Percentiles rank a stretch among this genome's conserved stretches.
Conservation (phyloP, 2,888 invertebrate species). For the Eutolmus rufibarbis region DNA sequence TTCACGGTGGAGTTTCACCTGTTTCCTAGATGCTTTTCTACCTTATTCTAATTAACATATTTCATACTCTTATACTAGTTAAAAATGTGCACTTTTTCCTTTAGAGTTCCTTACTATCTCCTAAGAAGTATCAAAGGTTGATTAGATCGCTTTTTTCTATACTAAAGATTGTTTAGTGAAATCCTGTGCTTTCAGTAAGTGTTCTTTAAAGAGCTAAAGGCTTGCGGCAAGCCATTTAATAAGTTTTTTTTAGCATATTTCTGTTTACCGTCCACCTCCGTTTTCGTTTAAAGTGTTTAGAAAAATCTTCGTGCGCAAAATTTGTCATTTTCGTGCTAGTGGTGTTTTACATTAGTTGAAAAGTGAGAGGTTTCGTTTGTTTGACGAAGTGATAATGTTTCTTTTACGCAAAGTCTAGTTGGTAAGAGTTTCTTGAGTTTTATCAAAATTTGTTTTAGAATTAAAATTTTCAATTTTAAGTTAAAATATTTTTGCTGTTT, state of each 20-base stretch:
- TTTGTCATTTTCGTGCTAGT: conserved; percentile 16
- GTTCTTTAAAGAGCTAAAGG: neutral
- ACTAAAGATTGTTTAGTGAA: neutral
- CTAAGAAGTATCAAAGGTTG: neutral
- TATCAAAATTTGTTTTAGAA: neutral
- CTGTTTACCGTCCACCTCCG: neutral
- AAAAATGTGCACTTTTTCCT: neutral
- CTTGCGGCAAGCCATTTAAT: neutral
- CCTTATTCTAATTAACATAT: neutral
- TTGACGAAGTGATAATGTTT: neutral
- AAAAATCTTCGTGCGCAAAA: conserved; percentile 38
- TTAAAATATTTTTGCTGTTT: neutral
- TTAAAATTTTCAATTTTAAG: neutral
- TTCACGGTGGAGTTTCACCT: neutral
- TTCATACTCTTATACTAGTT: neutral
- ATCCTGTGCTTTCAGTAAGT: conserved; percentile 4
- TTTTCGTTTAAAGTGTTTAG: neutral
- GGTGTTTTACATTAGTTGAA: neutral
- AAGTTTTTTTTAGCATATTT: neutral
- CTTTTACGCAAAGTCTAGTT: neutral
- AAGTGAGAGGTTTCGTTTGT: neutral
- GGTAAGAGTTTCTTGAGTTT: neutral
- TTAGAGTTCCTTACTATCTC: neutral
- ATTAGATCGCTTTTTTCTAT: neutral
- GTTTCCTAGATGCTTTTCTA: neutral